Percentiles rank a stretch among this genome's conserved stretches.
Conservation (phyloP, 1,140 invertebrate genomes). For the Schlechtendalia chinensis region DNA sequence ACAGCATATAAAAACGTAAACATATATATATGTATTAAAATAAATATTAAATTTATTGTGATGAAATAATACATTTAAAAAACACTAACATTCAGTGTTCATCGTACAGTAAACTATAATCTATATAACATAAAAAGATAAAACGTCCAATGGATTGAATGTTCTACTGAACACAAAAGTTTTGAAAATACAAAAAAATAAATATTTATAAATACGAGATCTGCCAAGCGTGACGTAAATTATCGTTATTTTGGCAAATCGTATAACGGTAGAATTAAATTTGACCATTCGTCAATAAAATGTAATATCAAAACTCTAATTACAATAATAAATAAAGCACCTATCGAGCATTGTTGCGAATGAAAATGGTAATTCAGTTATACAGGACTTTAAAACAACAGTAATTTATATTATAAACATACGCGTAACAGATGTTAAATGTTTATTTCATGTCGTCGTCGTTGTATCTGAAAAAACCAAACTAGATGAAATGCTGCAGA, state of each 20-base stretch:
- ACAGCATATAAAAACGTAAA: no score
- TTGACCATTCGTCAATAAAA: slow-evolving; percentile 28
- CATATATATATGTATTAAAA: no score
- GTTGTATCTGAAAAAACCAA: not conserved
- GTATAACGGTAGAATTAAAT: not conserved
- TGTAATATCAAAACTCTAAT: not conserved
- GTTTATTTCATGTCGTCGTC: not conserved
- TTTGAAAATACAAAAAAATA: not conserved
- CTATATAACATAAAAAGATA: not conserved
- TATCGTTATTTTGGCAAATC: not conserved
- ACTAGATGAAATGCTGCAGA: not conserved
- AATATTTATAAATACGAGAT: not conserved
- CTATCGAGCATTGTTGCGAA: not conserved
- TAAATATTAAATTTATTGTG: no score
- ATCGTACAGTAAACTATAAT: not conserved
- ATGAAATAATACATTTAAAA: no score
- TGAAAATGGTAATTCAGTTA: not conserved
- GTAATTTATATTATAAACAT: not conserved
- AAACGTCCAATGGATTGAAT: not conserved
- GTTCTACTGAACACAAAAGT: not conserved
- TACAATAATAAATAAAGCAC: not conserved
- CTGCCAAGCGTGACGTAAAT: not conserved
- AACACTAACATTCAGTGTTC: not conserved
- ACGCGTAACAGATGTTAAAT: not conserved
- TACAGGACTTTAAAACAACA: not conserved